A percentile compares a stretch with the other conserved stretches of the same genome.
These are phyloP conservation scores for Pteronotus mesoamericanus DNA, from an alignment of 2,797 vertebrate species.

Conservation along the genomic window DNA sequence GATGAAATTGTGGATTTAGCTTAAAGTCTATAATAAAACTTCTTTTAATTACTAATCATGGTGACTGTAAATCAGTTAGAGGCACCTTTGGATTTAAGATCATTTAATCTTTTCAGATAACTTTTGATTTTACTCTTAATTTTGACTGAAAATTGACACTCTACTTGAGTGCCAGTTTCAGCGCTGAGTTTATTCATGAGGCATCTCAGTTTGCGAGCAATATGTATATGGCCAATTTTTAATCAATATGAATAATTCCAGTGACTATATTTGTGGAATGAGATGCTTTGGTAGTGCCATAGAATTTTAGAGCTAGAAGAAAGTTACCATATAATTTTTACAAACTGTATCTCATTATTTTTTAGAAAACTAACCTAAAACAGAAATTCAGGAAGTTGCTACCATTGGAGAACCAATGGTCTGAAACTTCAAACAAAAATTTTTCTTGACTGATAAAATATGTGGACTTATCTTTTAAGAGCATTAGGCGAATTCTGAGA, in stretches of 20 bases:
- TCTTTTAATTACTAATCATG: background rate
- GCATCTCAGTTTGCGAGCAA: background rate
- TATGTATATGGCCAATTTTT: background rate
- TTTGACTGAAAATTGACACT: background rate
- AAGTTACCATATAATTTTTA: background rate
- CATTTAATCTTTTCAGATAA: background rate
- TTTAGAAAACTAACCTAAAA: constrained; percentile 11
- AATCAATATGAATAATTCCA: background rate
- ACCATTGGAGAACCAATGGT: background rate
- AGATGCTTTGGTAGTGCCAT: background rate
- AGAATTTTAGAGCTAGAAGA: background rate
- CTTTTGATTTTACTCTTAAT: background rate
- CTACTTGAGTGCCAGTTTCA: background rate
- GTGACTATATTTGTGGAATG: background rate
- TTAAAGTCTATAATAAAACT: background rate
- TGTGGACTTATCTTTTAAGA: background rate
- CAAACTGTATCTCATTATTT: background rate
- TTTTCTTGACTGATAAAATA: constrained; percentile 11
- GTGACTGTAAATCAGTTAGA: background rate
- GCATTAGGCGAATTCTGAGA: background rate
- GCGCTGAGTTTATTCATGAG: background rate
- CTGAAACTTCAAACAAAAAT: background rate
- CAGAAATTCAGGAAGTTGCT: background rate
- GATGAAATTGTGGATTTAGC: background rate
- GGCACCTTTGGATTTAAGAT: background rate